Evolutionary conservation across 2,113 vertebrate genomes (phyloP).

Genomic region (Dicaeum eximium): DNA sequence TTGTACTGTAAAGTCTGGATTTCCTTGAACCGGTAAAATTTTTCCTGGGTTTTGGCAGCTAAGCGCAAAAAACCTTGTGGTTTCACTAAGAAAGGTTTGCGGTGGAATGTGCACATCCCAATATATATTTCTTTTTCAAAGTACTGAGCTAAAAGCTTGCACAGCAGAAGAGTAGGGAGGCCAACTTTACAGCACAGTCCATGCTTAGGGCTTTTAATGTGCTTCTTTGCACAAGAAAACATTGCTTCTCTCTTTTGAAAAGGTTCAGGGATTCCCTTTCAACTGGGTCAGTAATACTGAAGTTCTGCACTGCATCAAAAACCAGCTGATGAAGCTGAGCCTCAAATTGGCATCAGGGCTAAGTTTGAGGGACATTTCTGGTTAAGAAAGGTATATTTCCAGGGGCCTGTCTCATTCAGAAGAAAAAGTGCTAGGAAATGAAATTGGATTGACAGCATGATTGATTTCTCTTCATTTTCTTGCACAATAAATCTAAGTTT

Average conservation of each 20-base stretch:
- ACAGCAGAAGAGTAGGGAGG: neutral
- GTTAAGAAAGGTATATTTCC: neutral
- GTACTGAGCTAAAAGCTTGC: neutral
- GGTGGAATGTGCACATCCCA: neutral
- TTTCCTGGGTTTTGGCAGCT: neutral
- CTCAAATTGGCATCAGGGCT: neutral
- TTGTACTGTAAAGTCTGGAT: neutral
- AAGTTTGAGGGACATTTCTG: neutral
- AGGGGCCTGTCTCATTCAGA: neutral
- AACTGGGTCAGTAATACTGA: neutral
- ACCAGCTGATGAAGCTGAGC: neutral
- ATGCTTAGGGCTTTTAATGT: neutral
- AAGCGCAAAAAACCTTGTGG: neutral
- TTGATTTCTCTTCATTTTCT: slow-evolving; percentile 25
- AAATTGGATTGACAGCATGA: slow-evolving; percentile 11
- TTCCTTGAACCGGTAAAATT: neutral
- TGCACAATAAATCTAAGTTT: slow-evolving; percentile 1
- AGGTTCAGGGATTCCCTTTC: neutral
- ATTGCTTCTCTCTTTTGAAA: neutral
- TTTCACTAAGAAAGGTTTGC: neutral
- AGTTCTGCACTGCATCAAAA: neutral
- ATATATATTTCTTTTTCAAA: neutral
- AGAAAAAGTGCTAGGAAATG: neutral
- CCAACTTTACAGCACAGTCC: neutral
- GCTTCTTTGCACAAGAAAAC: neutral